A percentile compares a stretch with the other conserved stretches of the same genome.
phyloP scores from a whole-genome alignment of 2,888 invertebrate species.

The Limnephilus rhombicus region DNA sequence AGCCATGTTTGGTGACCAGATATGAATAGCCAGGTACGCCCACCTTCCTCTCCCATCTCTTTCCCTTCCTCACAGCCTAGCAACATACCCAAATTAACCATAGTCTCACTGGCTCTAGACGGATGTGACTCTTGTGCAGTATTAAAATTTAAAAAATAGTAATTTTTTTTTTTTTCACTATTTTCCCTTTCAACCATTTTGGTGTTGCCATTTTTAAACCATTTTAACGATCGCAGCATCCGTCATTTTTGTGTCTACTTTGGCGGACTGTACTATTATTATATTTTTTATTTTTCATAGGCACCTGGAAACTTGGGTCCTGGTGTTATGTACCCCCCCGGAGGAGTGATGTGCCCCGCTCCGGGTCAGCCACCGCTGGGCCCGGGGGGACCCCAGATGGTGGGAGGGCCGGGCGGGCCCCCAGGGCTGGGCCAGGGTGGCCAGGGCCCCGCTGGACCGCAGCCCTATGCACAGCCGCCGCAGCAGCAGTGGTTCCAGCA shows the following conservation, averaged over 20 bases:
- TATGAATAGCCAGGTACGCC: too few relatives aligned
- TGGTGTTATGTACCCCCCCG: conserved; percentile 52
- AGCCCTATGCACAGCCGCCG: conserved; percentile 66
- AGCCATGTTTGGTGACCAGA: too few relatives aligned
- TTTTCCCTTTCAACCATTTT: too few relatives aligned
- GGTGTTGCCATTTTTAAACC: too few relatives aligned
- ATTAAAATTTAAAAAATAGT: not conserved
- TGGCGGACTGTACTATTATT: too few relatives aligned
- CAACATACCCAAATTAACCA: too few relatives aligned
- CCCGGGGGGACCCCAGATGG: conserved; percentile 41
- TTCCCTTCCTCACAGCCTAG: too few relatives aligned
- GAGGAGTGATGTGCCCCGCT: conserved; percentile 42
- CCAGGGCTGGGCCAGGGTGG: conserved; percentile 68
- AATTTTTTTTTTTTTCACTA: not conserved
- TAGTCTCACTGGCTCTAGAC: too few relatives aligned
- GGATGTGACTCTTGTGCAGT: too few relatives aligned
- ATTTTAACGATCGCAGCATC: not conserved
- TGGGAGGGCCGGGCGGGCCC: not conserved
- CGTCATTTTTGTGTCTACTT: too few relatives aligned
- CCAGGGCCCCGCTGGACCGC: conserved; percentile 70
- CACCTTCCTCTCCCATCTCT: too few relatives aligned
- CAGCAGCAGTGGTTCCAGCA: conserved; percentile 81
- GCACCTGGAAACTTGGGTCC: conserved; percentile 43
- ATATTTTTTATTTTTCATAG: not conserved
- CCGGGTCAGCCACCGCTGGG: conserved; percentile 46